Evolutionary conservation across 2,113 vertebrate species (phyloP).

Genomic region (Petrocephalus microphthalmus): DNA sequence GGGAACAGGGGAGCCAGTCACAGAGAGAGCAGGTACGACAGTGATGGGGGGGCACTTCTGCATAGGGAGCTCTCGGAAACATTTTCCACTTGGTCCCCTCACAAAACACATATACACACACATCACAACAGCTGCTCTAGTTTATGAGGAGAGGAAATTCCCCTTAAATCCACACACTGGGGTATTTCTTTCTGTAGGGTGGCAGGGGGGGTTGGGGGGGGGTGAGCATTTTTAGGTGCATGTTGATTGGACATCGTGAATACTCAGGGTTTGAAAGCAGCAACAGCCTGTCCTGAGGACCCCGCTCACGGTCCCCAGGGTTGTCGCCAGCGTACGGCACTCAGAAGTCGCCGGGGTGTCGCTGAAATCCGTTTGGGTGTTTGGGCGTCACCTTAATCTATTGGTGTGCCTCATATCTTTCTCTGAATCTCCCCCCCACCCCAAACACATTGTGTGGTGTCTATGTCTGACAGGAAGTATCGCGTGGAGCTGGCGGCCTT

Average conservation of each 20-base stretch:
- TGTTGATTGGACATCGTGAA: neutral
- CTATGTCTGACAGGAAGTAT: slow-evolving; percentile 9
- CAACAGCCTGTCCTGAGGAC: neutral
- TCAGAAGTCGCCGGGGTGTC: neutral
- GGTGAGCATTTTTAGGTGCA: neutral
- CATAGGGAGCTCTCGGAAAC: neutral
- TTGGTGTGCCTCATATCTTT: neutral
- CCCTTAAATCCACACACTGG: neutral
- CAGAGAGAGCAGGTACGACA: neutral
- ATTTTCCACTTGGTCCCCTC: neutral
- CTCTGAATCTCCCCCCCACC: neutral
- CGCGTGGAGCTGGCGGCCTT: neutral
- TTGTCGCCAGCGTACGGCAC: neutral
- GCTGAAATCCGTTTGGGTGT: neutral
- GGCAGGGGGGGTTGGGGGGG: neutral
- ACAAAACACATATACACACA: neutral
- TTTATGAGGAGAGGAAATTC: slow-evolving; percentile 18
- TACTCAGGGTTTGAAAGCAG: neutral
- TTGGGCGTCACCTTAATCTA: neutral
- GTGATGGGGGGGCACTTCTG: neutral
- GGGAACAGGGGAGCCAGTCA: neutral
- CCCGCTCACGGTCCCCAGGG: neutral
- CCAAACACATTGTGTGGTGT: neutral
- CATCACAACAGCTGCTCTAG: neutral
- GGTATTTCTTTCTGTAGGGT: neutral